Percentiles rank a stretch among this genome's conserved stretches.
Evolutionary conservation across 1,140 invertebrate genomes (phyloP).

Genomic region (Leptopilina boulardi): DNA sequence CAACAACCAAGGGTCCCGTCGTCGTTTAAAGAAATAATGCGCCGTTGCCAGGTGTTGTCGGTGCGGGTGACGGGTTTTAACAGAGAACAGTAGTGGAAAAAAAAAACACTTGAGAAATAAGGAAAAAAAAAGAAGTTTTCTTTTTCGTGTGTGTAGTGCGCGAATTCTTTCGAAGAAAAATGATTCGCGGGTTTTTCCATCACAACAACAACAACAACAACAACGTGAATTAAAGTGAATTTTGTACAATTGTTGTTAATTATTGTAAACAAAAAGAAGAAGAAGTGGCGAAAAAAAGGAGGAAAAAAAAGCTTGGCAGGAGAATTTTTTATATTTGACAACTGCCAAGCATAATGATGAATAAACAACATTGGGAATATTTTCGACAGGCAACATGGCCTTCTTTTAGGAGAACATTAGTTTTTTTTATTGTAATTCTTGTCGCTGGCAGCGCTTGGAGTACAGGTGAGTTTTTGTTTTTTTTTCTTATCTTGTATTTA

Average conservation of each 20-base stretch:
- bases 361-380: background rate
- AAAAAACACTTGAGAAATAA: background rate
- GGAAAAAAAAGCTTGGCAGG: constrained; percentile 22
- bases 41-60: constrained; percentile 31
- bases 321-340: constrained; percentile 7
- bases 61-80: background rate
- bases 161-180: background rate
- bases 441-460: constrained; percentile 2
- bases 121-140: constrained; percentile 5
- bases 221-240: no score
- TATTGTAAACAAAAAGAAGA: background rate
- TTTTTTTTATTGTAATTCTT: background rate
- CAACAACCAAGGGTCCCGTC: background rate
- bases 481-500: background rate
- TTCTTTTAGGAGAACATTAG: background rate
- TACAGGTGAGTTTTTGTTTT: constrained; percentile 18
- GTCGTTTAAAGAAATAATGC: background rate
- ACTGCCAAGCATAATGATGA: constrained; percentile 15
- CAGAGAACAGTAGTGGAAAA: background rate
- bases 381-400: background rate
- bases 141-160: background rate
- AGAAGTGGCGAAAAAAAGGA: background rate
- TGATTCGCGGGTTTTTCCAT: background rate
- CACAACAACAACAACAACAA: no score
- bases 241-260: background rate